phyloP scores from a whole-genome alignment of 2,888 invertebrate species.

The Theristus sp. region DNA sequence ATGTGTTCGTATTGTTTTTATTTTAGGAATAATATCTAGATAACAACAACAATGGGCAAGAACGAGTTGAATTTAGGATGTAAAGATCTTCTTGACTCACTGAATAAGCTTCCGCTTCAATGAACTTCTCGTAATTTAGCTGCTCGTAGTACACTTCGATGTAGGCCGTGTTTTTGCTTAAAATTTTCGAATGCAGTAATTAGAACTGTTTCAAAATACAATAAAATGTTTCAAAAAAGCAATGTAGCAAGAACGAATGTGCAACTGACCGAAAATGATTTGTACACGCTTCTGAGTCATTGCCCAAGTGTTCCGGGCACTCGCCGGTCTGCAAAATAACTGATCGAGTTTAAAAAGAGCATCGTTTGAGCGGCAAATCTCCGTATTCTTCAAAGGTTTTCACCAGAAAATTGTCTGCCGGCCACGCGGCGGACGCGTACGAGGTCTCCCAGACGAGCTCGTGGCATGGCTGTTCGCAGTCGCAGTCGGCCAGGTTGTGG shows the following conservation, averaged over 20 bases:
- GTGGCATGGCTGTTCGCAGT: constrained; percentile 10
- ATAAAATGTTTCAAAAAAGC: too few relatives aligned
- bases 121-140: constrained; percentile 25
- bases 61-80: too few relatives aligned
- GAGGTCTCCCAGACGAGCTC: constrained; percentile 7
- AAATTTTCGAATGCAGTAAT: too few relatives aligned
- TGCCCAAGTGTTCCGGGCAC: not conserved
- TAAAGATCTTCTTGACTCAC: too few relatives aligned
- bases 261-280: not conserved
- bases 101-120: constrained; percentile 18
- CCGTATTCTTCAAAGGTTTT: too few relatives aligned
- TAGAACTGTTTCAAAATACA: too few relatives aligned
- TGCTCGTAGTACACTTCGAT: constrained; percentile 29
- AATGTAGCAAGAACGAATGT: too few relatives aligned
- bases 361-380: too few relatives aligned
- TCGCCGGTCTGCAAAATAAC: not conserved
- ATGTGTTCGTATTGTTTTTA: too few relatives aligned
- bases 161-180: constrained; percentile 7
- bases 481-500: constrained; percentile 9
- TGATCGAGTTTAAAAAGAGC: too few relatives aligned
- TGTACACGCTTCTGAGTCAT: not conserved
- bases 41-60: too few relatives aligned
- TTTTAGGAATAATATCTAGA: too few relatives aligned
- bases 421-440: constrained; percentile 9
- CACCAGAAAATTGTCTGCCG: constrained; percentile 5